Conservation (phyloP, 2,888 invertebrate genomes). For the Drosophila histrio region DNA sequence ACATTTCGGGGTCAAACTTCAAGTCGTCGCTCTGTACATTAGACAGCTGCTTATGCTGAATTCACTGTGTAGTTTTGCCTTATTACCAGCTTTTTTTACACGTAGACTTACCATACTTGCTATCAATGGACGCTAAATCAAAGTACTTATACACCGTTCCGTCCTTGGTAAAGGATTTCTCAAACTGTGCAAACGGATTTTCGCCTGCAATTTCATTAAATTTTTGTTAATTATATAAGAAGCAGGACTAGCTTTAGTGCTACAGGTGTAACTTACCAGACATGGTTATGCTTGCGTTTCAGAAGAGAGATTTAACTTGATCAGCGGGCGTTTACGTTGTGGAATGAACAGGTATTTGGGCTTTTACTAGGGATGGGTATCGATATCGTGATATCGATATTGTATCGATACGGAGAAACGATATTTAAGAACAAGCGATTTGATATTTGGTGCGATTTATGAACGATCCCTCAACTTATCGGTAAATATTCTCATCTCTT, state of each 20-base stretch:
- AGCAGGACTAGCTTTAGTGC: slow-evolving; percentile 1
- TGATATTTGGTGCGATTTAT: too few species aligned
- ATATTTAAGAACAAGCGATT: neutral
- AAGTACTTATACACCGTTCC: slow-evolving; percentile 88
- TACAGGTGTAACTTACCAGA: slow-evolving; percentile 60
- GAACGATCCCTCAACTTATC: too few species aligned
- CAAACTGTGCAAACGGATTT: slow-evolving; percentile 82
- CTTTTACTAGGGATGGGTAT: neutral
- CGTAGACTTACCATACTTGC: slow-evolving; percentile 91
- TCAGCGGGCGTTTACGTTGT: slow-evolving; percentile 38
- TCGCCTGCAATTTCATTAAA: slow-evolving; percentile 55
- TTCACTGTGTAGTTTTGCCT: neutral
- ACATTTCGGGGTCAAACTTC: slow-evolving; percentile 60
- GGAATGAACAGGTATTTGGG: slow-evolving; percentile 44
- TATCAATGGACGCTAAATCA: slow-evolving; percentile 90
- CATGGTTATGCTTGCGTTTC: slow-evolving; percentile 56
- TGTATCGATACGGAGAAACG: too few species aligned
- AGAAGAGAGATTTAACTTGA: slow-evolving; percentile 40
- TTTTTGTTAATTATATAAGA: slow-evolving; percentile 50
- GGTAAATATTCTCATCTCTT: too few species aligned
- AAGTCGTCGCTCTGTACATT: slow-evolving; percentile 25
- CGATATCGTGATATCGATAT: too few species aligned
- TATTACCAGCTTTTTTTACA: slow-evolving; percentile 14
- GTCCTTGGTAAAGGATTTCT: slow-evolving; percentile 80
- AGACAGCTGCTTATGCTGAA: slow-evolving; percentile 11